Percentiles rank a stretch among this genome's conserved stretches.
phyloP scores from a whole-genome alignment of 35 echinoderm and acorn worm species.

The Apostichopus parvimensis region DNA sequence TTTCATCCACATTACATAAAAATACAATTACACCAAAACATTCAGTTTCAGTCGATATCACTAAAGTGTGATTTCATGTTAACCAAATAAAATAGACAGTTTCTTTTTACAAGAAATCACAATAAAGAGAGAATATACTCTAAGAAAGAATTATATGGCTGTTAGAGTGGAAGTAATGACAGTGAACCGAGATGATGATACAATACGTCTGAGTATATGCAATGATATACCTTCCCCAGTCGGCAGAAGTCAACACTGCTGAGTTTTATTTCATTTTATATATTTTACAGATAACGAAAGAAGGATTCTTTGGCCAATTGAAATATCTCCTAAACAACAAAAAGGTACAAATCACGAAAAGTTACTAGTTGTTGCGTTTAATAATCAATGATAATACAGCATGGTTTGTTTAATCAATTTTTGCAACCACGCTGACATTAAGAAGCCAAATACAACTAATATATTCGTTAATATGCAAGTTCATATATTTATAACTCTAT shows the following conservation, averaged over 20 bases:
- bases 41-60: too few relatives aligned
- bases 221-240: neutral
- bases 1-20: too few relatives aligned
- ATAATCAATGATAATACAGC: neutral
- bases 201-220: too few relatives aligned
- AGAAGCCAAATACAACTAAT: neutral
- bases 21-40: too few relatives aligned
- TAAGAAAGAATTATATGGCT: too few relatives aligned
- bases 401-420: too few relatives aligned
- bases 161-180: too few relatives aligned
- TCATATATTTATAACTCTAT: neutral
- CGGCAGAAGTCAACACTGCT: neutral
- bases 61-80: too few relatives aligned
- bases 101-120: too few relatives aligned
- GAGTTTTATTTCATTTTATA: neutral
- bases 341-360: neutral
- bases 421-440: too few relatives aligned
- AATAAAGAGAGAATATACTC: too few relatives aligned
- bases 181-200: accelerated
- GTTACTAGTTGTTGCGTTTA: neutral
- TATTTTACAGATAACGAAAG: neutral
- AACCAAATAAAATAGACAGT: too few relatives aligned
- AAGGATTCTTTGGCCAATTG: neutral
- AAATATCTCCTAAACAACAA: neutral
- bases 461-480: neutral